A percentile compares a stretch with the other conserved stretches of the same genome.
phyloP scores from a whole-genome alignment of 2,888 invertebrate species.

The Drosophila pegasa region DNA sequence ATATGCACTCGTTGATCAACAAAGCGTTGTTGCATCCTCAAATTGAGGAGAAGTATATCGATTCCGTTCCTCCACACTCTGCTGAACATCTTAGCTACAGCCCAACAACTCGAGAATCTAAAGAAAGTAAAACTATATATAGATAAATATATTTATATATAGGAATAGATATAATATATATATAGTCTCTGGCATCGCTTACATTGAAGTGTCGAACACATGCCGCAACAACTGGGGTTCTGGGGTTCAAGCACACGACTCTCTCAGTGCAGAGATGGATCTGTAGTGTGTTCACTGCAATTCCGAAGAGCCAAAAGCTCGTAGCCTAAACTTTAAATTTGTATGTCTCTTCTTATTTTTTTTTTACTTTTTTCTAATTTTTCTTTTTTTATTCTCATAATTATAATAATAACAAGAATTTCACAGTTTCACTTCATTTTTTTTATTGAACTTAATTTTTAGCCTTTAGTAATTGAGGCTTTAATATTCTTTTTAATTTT shows the following conservation, averaged over 20 bases:
- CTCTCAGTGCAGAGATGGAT: conserved; percentile 8
- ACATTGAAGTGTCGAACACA: background rate
- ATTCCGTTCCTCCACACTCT: background rate
- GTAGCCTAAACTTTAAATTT: too few species aligned
- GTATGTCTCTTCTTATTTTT: too few species aligned
- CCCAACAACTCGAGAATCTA: background rate
- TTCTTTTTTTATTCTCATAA: too few species aligned
- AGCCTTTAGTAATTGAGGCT: too few species aligned
- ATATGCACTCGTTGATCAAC: background rate
- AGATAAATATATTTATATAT: background rate
- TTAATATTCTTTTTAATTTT: too few species aligned
- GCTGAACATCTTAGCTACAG: background rate
- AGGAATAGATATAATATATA: too few species aligned
- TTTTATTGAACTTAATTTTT: too few species aligned
- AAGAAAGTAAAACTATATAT: background rate
- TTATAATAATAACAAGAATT: too few species aligned
- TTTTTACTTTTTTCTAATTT: too few species aligned
- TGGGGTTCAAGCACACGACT: background rate
- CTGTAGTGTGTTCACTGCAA: background rate
- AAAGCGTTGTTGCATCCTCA: too few species aligned
- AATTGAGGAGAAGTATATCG: background rate
- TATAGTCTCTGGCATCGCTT: background rate
- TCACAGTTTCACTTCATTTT: too few species aligned
- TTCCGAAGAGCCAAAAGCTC: too few species aligned
- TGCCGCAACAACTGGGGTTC: conserved; percentile 8